Conservation (phyloP, 2,113 vertebrate genomes). For the Salvelinus sp. region DNA sequence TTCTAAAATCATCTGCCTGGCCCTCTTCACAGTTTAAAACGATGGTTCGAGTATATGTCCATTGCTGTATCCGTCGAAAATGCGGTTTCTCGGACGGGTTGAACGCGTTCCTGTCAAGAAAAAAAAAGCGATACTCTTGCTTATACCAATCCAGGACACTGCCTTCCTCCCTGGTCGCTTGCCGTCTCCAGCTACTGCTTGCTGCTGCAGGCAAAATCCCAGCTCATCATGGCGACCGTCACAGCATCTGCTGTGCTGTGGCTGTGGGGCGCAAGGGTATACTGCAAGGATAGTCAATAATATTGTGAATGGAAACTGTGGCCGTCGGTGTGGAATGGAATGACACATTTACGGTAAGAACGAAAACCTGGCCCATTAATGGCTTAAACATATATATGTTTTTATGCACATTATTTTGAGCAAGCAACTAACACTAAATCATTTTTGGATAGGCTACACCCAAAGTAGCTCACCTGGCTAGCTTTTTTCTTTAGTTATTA, state of each 20-base stretch:
- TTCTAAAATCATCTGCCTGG: constrained; percentile 49
- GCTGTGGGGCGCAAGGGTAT: constrained; percentile 21
- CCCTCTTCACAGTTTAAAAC: constrained; percentile 43
- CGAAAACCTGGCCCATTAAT: constrained; percentile 40
- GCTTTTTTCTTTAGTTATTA: no score
- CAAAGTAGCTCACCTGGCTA: no score
- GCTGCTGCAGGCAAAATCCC: constrained; percentile 69
- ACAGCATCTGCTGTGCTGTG: constrained; percentile 66
- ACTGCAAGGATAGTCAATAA: constrained; percentile 46
- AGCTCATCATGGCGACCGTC: constrained; percentile 73
- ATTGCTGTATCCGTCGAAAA: constrained; percentile 23
- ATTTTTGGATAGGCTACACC: no score
- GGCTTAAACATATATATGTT: background rate
- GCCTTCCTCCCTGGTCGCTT: constrained; percentile 61
- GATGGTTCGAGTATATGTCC: constrained; percentile 26
- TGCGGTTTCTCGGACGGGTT: constrained; percentile 43
- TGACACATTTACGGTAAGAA: constrained; percentile 17
- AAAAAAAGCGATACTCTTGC: constrained; percentile 37
- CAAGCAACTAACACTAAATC: no score
- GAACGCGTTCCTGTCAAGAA: constrained; percentile 39
- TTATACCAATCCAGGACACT: constrained; percentile 65
- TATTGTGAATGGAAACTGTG: constrained; percentile 66
- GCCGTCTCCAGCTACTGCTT: constrained; percentile 60
- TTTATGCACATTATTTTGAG: background rate
- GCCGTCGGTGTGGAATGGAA: constrained; percentile 29